Evolutionary conservation across 2,797 vertebrate genomes (phyloP).

Genomic region (Bryconaethiops microstoma): DNA sequence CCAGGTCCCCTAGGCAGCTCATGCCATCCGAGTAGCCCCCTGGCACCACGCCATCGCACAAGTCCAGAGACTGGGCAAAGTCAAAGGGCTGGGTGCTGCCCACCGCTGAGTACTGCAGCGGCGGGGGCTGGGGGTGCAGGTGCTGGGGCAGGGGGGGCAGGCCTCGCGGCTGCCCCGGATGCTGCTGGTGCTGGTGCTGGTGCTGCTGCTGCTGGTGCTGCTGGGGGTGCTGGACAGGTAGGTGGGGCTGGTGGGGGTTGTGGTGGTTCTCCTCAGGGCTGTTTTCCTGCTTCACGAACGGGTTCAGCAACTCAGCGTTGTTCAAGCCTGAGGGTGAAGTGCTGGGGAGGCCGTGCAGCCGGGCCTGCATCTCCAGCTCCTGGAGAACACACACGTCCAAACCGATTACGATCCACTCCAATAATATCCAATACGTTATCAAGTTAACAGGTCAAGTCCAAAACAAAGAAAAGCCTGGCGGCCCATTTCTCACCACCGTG

Average conservation of each 20-base stretch:
- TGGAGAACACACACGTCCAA: constrained; percentile 58
- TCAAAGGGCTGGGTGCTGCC: constrained; percentile 90
- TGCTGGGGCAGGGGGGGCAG: constrained; percentile 67
- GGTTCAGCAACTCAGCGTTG: constrained; percentile 79
- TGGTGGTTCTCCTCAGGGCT: constrained; percentile 81
- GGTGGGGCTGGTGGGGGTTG: constrained; percentile 67
- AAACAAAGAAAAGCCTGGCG: background rate
- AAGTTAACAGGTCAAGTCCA: too few species aligned
- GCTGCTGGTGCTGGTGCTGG: constrained; percentile 61
- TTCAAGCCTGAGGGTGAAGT: constrained; percentile 86
- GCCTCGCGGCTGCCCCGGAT: constrained; percentile 64
- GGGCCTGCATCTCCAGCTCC: constrained; percentile 98
- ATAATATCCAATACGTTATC: background rate
- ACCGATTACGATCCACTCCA: background rate
- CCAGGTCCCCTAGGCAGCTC: constrained; percentile 81
- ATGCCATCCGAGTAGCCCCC: constrained; percentile 82
- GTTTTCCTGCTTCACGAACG: constrained; percentile 89
- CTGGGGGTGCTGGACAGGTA: constrained; percentile 65
- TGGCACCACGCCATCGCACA: constrained; percentile 77
- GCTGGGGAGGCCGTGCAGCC: constrained; percentile 87
- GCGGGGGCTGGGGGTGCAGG: constrained; percentile 67
- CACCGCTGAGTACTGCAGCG: constrained; percentile 78
- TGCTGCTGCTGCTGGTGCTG: constrained; percentile 65
- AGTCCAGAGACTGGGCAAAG: constrained; percentile 86
- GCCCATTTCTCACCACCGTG: background rate